Evolutionary conservation across 1,140 invertebrate species (phyloP).

Genomic region (Schlechtendalia chinensis): DNA sequence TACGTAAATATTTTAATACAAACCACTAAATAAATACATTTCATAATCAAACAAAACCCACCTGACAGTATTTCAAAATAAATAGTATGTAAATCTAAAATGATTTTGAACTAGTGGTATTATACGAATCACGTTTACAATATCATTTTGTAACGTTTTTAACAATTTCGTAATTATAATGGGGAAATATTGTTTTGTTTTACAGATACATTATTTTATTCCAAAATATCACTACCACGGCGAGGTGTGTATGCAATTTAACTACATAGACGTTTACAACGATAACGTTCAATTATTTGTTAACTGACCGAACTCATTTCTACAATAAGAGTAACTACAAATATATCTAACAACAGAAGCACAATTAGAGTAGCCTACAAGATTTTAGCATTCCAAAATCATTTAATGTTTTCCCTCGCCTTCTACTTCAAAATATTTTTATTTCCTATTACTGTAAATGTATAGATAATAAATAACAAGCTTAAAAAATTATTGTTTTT

Average conservation of each 20-base stretch:
- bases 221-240: constrained; percentile 1
- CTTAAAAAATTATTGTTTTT: neutral
- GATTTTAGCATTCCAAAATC: no score
- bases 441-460: neutral
- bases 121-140: neutral
- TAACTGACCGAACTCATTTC: neutral
- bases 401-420: no score
- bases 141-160: neutral
- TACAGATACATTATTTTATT: neutral
- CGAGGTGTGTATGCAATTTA: constrained; percentile 30
- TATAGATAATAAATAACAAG: neutral
- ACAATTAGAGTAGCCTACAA: no score
- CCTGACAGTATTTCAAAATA: no score
- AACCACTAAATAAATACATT: no score
- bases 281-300: neutral
- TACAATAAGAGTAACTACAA: neutral
- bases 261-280: neutral
- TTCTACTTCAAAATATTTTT: no score
- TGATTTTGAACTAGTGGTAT: no score
- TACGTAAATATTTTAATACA: no score
- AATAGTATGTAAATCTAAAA: no score
- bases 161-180: neutral
- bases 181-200: no score
- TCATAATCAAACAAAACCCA: no score
- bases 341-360: neutral